A percentile compares a stretch with the other conserved stretches of the same genome.
Conservation (phyloP, 1,140 invertebrate genomes). For the Aplysia californica region DNA sequence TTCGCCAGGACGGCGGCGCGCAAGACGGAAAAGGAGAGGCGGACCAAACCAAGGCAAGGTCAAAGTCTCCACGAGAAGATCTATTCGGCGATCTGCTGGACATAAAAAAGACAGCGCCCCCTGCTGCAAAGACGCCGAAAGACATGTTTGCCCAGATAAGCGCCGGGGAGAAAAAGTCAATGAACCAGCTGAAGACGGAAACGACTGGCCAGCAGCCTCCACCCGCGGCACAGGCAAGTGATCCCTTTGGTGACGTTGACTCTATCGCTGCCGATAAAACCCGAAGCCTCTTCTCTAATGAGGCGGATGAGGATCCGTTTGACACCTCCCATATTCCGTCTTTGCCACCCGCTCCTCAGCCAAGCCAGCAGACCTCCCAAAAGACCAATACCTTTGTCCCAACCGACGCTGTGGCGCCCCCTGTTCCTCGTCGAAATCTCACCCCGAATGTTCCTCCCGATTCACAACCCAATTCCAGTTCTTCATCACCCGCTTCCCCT, state of each 20-base stretch:
- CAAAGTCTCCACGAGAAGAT: constrained; percentile 28
- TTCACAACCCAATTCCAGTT: not conserved
- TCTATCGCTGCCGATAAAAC: not conserved
- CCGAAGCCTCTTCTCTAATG: constrained; percentile 6
- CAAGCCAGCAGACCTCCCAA: not conserved
- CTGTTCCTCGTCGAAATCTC: not conserved
- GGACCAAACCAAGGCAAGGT: constrained; percentile 6
- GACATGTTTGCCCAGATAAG: constrained; percentile 50
- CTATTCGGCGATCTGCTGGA: constrained; percentile 53
- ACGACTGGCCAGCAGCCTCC: not conserved
- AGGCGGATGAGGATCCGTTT: constrained; percentile 43
- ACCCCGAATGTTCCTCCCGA: not conserved
- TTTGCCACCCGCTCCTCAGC: constrained; percentile 24
- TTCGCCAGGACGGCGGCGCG: constrained; percentile 19
- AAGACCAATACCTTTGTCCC: too few relatives aligned
- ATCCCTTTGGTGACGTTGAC: constrained; percentile 5
- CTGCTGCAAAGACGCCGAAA: constrained; percentile 45
- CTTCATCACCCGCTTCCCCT: too few relatives aligned
- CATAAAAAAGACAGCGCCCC: constrained; percentile 40
- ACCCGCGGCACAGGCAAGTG: constrained; percentile 47
- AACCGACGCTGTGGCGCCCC: not conserved
- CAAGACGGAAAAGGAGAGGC: constrained; percentile 16
- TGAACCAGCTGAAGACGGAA: constrained; percentile 45
- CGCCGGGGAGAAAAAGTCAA: constrained; percentile 47
- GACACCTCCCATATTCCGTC: constrained; percentile 35